Conservation (phyloP, 2,797 vertebrate species). For the Peromyscus attwateri region DNA sequence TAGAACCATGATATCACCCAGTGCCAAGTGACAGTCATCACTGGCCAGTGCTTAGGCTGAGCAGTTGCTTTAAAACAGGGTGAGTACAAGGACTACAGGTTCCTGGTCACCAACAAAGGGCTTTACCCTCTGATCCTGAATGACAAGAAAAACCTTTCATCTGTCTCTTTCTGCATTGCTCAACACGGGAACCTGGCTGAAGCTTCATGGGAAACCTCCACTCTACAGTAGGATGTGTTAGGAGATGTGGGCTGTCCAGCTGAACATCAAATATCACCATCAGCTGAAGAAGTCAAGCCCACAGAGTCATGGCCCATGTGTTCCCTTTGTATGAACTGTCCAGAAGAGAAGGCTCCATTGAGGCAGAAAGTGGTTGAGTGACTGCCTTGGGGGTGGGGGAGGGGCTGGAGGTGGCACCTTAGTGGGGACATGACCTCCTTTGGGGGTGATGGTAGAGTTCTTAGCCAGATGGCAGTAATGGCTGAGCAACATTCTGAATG, state of each 20-base stretch:
- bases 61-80: background rate
- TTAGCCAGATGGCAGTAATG: accelerated
- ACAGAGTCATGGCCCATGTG: accelerated
- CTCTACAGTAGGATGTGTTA: background rate
- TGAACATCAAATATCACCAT: background rate
- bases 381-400: accelerated
- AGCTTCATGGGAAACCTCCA: background rate
- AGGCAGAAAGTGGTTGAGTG: accelerated
- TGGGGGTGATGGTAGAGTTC: background rate
- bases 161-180: background rate
- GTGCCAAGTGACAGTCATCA: accelerated
- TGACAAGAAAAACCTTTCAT: background rate
- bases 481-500: accelerated
- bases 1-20: background rate
- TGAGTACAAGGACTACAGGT: accelerated
- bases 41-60: accelerated
- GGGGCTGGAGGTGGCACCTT: accelerated
- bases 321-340: accelerated
- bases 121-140: background rate
- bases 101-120: background rate
- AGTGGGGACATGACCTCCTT: accelerated
- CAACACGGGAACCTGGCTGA: accelerated
- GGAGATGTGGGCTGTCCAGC: background rate
- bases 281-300: background rate
- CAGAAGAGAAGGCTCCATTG: accelerated